Base-by-base conservation (phyloP, 2,113 vertebrate species). In the Psophia crepitans region DNA sequence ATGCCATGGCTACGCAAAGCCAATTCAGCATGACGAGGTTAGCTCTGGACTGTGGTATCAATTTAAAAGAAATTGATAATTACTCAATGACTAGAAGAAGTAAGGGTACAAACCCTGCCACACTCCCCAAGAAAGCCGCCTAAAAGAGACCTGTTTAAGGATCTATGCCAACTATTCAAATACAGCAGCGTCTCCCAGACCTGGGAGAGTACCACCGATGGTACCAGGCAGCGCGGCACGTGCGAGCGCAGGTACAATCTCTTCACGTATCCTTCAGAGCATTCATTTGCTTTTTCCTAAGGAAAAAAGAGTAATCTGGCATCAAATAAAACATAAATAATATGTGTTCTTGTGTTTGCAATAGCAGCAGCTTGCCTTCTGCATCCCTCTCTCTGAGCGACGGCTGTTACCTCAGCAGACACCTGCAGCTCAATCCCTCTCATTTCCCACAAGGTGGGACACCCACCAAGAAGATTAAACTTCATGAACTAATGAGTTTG, bases 391-490 rank as follows among this genome's bases (percentile, higher is more conserved):
- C 61, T 87, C 27, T 61, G 77, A 96, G 61, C 43, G 63, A 89
- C 6, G 91, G 76, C 76, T 88, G 58, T 49, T 89, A 84, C 88
- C 68, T 92, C 86, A 92, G 37, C 54, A 96, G 87, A 82, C 84
- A 95, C 93, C 93, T 96, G 89, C 93, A 95, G 94, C 77, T 5
- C 33, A 96, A 94, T 89, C 87, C 44, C 44, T 89, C 93, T 95
- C 86, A 94, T 87, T 93, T 94, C 89, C 89, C 78, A 93, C 0
- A 7, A 87, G 91, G 78, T 79, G 66, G 89, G 86, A 95, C 89
- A 85, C 97, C 92, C 84, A 95, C 84, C 89, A 92, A 78, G 92
- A 94, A 96, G 94, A 97, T 96, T 95, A 93, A 95, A 91, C 94
- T 76, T 92, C 41, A 90, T 87, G 89, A 97, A 96, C 92, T 95